Evolutionary conservation across 2,797 vertebrate genomes (phyloP).

Genomic region (Molossus alvarezi): DNA sequence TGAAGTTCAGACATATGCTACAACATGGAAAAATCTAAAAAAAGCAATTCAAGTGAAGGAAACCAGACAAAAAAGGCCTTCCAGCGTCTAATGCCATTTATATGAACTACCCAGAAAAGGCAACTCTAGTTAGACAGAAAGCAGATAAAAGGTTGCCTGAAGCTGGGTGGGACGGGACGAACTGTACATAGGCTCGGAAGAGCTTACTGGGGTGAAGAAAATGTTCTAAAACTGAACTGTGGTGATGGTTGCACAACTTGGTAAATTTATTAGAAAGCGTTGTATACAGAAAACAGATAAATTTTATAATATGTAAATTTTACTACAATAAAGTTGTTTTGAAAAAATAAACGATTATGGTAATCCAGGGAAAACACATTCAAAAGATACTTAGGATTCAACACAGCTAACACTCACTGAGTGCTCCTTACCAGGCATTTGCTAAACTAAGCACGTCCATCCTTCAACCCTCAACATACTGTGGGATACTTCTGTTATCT

Average conservation of each 20-base stretch:
- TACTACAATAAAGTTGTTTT: background rate
- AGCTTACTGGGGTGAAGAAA: background rate
- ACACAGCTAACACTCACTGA: background rate
- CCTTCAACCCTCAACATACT: background rate
- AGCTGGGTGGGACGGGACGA: background rate
- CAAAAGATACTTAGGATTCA: constrained; percentile 46
- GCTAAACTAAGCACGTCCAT: background rate
- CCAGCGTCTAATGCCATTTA: background rate
- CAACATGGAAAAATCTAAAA: background rate
- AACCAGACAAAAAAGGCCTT: constrained; percentile 15
- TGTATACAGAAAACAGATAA: background rate
- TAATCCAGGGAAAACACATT: background rate
- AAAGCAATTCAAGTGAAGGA: background rate
- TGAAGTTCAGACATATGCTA: background rate
- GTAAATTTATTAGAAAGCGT: background rate
- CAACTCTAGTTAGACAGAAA: background rate
- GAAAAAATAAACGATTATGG: background rate
- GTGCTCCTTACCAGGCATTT: background rate
- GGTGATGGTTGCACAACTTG: background rate
- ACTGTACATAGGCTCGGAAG: background rate
- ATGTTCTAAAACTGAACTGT: background rate
- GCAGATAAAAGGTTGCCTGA: background rate
- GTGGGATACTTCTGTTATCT: background rate
- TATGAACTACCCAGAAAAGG: constrained; percentile 50
- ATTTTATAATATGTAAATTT: constrained; percentile 13